Percentiles rank a stretch among this genome's conserved stretches.
Conservation (phyloP, 2,113 vertebrate genomes). For the Neotoma lepida region DNA sequence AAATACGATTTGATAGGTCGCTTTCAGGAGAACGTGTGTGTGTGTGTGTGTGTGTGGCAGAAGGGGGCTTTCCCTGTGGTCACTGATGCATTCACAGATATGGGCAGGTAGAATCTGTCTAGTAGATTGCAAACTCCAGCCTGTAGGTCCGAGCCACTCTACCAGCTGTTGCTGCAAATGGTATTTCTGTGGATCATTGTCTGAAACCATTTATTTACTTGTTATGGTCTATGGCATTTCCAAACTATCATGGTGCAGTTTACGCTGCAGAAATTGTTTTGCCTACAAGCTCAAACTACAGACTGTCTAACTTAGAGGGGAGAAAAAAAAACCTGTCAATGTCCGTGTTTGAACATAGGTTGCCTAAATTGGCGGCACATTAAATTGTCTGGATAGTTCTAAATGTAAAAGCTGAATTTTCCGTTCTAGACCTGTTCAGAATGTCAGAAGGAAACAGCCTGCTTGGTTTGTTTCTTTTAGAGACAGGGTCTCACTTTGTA, state of each 20-base stretch:
- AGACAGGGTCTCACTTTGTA: neutral
- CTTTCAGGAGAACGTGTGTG: neutral
- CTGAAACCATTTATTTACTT: neutral
- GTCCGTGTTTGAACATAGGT: neutral
- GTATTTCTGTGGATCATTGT: neutral
- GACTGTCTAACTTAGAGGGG: neutral
- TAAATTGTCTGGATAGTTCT: neutral
- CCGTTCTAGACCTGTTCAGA: neutral
- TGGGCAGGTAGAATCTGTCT: neutral
- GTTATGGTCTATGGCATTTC: neutral
- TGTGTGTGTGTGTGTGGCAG: neutral
- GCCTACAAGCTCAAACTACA: neutral
- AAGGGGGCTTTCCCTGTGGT: neutral
- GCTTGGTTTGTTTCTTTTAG: neutral
- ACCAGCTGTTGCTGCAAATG: neutral
- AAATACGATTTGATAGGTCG: neutral
- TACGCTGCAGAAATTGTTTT: neutral
- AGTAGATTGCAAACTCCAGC: neutral
- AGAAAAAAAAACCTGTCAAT: no score
- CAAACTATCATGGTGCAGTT: neutral
- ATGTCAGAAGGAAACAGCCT: neutral
- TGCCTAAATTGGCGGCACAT: neutral
- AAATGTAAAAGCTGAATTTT: neutral
- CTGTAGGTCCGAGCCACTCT: neutral
- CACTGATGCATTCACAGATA: neutral